These are phyloP conservation scores for Zaprionus bogoriensis DNA, from an alignment of 2,888 invertebrate species.

Conservation along the genomic window DNA sequence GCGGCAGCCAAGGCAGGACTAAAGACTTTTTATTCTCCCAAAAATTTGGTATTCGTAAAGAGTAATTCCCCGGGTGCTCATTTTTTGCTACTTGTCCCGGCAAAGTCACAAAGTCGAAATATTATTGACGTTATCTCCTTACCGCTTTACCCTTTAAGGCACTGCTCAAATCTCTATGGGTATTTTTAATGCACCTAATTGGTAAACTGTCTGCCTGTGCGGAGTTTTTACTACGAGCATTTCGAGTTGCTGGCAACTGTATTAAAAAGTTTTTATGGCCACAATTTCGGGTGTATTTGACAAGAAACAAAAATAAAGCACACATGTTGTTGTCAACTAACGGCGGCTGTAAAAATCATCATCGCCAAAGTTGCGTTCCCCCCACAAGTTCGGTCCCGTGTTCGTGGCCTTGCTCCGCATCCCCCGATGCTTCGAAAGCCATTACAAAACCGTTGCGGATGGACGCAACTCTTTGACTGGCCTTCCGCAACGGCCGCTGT, in stretches of 20 bases:
- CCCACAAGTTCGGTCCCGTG: conserved; percentile 29
- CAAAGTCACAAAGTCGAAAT: conserved; percentile 26
- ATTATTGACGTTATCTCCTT: conserved; percentile 33
- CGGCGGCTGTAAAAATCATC: conserved; percentile 62
- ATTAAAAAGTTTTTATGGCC: conserved; percentile 74
- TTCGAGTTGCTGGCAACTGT: conserved; percentile 25
- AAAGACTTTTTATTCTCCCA: not conserved
- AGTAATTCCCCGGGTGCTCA: conserved; percentile 61
- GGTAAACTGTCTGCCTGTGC: conserved; percentile 29
- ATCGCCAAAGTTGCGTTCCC: conserved; percentile 54
- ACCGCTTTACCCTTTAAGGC: conserved; percentile 21
- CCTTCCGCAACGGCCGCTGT: conserved; percentile 8
- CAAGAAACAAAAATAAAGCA: conserved; percentile 48
- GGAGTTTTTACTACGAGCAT: conserved; percentile 22
- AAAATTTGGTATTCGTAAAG: conserved; percentile 11
- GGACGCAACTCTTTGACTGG: conserved; percentile 19
- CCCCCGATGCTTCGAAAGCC: not conserved
- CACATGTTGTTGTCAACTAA: conserved; percentile 39
- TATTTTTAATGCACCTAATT: conserved; percentile 63
- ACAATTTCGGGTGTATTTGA: conserved; percentile 47
- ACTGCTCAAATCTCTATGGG: conserved; percentile 23
- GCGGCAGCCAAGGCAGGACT: conserved; percentile 56
- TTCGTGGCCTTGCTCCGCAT: not conserved
- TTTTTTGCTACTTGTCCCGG: conserved; percentile 47
- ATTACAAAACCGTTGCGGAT: not conserved